Evolutionary conservation across 2,113 vertebrate genomes (phyloP).

Genomic region (Pseudorhombus dupliciocellatus): DNA sequence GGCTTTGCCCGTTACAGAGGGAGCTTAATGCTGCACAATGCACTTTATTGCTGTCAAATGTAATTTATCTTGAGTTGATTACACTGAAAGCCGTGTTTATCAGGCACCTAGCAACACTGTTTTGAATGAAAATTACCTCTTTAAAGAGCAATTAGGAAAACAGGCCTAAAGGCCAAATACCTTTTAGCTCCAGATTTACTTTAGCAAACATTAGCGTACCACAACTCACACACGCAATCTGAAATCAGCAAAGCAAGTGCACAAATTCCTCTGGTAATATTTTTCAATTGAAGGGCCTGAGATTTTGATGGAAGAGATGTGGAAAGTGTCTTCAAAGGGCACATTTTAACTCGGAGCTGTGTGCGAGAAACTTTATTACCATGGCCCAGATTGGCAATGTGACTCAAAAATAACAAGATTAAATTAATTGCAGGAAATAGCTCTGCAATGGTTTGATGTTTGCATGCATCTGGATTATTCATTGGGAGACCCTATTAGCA

Average conservation of each 20-base stretch:
- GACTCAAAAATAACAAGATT: constrained; percentile 73
- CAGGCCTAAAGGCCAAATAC: constrained; percentile 66
- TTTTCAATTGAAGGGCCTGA: constrained; percentile 47
- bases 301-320: constrained; percentile 60
- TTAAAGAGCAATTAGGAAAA: constrained; percentile 76
- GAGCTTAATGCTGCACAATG: constrained; percentile 62
- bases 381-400: constrained; percentile 62
- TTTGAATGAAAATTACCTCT: constrained; percentile 75
- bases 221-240: constrained; percentile 60
- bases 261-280: constrained; percentile 56
- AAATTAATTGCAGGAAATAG: constrained; percentile 83
- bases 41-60: constrained; percentile 77
- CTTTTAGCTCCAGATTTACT: constrained; percentile 53
- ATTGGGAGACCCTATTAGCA: constrained; percentile 65
- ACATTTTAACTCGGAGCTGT: constrained; percentile 49
- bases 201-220: constrained; percentile 60
- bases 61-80: constrained; percentile 76
- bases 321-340: constrained; percentile 44
- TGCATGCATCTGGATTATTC: constrained; percentile 69
- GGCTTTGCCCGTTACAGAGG: constrained; percentile 52
- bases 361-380: constrained; percentile 66
- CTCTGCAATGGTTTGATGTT: constrained; percentile 73
- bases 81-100: constrained; percentile 74
- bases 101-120: constrained; percentile 75
- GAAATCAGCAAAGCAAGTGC: constrained; percentile 69